Evolutionary conservation across 1,140 invertebrate genomes (phyloP).

Genomic region (Papilio polytes): DNA sequence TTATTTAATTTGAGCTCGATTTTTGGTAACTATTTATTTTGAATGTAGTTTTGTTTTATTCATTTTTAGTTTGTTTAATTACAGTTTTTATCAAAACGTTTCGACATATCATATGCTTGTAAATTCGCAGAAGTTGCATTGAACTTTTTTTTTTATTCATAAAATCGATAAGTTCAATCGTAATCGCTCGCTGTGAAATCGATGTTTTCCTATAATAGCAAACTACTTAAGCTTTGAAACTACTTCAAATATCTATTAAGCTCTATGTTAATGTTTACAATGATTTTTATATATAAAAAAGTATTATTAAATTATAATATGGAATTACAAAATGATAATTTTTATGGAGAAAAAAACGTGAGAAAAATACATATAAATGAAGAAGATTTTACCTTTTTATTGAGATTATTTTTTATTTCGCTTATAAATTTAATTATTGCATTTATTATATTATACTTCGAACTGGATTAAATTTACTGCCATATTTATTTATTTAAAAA

Average conservation of each 20-base stretch:
- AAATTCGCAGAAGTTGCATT: background rate
- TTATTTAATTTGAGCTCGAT: background rate
- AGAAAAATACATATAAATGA: no score
- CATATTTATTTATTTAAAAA: slow-evolving; percentile 15
- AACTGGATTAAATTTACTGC: background rate
- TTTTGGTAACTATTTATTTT: slow-evolving; percentile 5
- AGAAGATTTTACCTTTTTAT: no score
- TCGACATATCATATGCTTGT: background rate
- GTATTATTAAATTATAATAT: slow-evolving; percentile 37
- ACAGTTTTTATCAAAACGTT: background rate
- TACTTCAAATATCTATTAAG: background rate
- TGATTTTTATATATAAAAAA: slow-evolving; percentile 29
- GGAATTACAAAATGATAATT: background rate
- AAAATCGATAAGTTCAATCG: background rate
- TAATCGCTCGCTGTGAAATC: slow-evolving; percentile 7
- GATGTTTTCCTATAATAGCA: background rate
- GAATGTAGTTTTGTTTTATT: background rate
- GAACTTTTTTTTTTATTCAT: background rate
- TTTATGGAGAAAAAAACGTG: background rate
- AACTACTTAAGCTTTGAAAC: background rate
- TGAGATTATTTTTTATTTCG: slow-evolving; percentile 39
- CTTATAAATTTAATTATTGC: slow-evolving; percentile 30
- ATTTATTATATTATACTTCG: slow-evolving; percentile 36
- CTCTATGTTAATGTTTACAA: background rate
- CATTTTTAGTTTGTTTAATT: background rate